A percentile compares a stretch with the other conserved stretches of the same genome.
Conservation (phyloP, 2,888 invertebrate genomes). For the Troides aeacus region DNA sequence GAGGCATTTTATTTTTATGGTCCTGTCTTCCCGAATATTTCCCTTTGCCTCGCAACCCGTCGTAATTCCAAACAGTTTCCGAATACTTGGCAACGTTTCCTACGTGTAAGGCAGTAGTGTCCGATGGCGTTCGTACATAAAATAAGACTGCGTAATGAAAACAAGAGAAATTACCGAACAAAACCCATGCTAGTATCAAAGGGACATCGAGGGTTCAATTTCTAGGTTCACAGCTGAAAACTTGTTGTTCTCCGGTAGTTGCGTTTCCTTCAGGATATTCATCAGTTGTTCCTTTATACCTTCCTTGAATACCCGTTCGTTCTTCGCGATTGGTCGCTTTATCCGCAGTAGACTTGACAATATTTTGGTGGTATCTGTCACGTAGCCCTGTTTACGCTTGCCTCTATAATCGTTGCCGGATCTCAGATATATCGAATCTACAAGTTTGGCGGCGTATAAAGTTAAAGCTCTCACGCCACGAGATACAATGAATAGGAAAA, state of each 20-base stretch:
- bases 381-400: slow-evolving; percentile 28
- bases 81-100: slow-evolving; percentile 52
- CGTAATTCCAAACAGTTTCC: slow-evolving; percentile 53
- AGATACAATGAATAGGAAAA: slow-evolving; percentile 59
- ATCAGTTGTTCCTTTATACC: slow-evolving; percentile 59
- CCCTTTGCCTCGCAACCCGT: slow-evolving; percentile 45
- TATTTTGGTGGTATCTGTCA: slow-evolving; percentile 39
- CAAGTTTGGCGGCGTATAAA: slow-evolving; percentile 51
- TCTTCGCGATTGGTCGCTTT: slow-evolving; percentile 63
- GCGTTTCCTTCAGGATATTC: slow-evolving; percentile 44
- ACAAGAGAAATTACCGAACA: slow-evolving; percentile 32
- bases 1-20: slow-evolving; percentile 65
- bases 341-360: slow-evolving; percentile 54
- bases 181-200: neutral
- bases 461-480: slow-evolving; percentile 55
- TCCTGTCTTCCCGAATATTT: slow-evolving; percentile 60
- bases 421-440: slow-evolving; percentile 39
- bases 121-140: slow-evolving; percentile 39
- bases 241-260: slow-evolving; percentile 41
- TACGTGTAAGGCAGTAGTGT: slow-evolving; percentile 38
- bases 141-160: slow-evolving; percentile 40
- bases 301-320: slow-evolving; percentile 57
- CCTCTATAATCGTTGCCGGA: slow-evolving; percentile 30
- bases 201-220: neutral
- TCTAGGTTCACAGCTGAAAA: neutral